phyloP scores from a whole-genome alignment of 2,888 invertebrate species.

The Archaeoteleia sp. region DNA sequence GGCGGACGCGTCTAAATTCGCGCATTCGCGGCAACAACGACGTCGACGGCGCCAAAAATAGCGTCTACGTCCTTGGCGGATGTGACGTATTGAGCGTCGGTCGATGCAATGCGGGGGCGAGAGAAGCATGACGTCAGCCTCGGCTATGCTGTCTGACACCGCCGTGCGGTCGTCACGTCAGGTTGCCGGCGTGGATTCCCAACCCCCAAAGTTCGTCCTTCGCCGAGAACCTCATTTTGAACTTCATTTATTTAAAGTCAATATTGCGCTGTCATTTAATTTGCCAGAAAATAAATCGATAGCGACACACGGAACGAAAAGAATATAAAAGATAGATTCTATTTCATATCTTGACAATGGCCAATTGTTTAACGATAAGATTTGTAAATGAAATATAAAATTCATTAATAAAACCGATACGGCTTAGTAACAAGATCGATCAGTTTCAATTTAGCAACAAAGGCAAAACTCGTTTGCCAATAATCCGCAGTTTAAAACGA shows the following conservation, averaged over 20 bases:
- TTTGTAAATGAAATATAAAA: no score
- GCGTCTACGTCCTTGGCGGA: slow-evolving; percentile 69
- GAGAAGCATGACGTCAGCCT: slow-evolving; percentile 68
- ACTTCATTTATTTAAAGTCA: slow-evolving; percentile 1
- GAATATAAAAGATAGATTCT: no score
- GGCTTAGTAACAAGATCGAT: no score
- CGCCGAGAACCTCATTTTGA: slow-evolving; percentile 7
- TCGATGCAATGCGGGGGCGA: slow-evolving; percentile 72
- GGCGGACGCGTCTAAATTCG: slow-evolving; percentile 53
- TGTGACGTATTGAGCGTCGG: slow-evolving; percentile 68
- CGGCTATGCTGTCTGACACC: slow-evolving; percentile 50
- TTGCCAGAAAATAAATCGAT: no score
- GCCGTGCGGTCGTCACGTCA: slow-evolving; percentile 26
- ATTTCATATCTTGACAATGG: no score
- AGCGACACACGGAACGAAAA: no score
- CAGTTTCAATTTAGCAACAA: no score
- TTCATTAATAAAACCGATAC: no score
- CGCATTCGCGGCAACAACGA: slow-evolving; percentile 73
- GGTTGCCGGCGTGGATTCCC: slow-evolving; percentile 49
- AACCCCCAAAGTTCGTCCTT: background rate
- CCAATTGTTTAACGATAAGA: no score
- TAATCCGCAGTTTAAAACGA: no score
- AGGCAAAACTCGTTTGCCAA: no score
- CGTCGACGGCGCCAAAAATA: slow-evolving; percentile 76
- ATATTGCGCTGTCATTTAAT: no score